Conservation (phyloP, 2,888 invertebrate species). For the Bruchidius siliquastri region DNA sequence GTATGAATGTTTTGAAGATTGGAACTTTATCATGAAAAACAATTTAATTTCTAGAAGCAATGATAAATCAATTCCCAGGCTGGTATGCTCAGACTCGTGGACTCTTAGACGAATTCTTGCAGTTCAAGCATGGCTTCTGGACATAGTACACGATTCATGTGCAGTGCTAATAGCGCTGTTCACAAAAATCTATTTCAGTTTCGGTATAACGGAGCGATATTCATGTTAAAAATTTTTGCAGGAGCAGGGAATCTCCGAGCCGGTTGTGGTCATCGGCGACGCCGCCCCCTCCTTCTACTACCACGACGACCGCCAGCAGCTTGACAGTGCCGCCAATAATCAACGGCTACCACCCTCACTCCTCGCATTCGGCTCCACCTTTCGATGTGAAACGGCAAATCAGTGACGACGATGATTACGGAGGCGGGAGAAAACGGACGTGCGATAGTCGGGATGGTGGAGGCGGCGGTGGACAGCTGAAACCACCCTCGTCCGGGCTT, state of each 20-base stretch:
- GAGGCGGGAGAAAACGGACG: conserved; percentile 32
- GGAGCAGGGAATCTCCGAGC: conserved; percentile 39
- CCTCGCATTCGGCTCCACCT: conserved; percentile 5
- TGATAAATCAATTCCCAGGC: too few relatives aligned
- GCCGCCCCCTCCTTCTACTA: background rate
- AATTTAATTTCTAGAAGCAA: too few relatives aligned
- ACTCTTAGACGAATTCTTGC: too few relatives aligned
- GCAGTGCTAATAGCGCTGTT: too few relatives aligned
- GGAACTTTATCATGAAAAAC: too few relatives aligned
- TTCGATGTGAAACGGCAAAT: conserved; percentile 36
- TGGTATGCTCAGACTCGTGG: too few relatives aligned
- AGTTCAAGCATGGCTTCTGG: too few relatives aligned
- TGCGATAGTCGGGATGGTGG: conserved; percentile 39
- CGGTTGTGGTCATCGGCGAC: background rate
- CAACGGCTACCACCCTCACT: background rate
- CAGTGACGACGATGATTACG: conserved; percentile 36
- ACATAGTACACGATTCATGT: too few relatives aligned
- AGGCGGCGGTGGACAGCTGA: background rate
- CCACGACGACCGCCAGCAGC: background rate
- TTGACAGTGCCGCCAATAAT: background rate
- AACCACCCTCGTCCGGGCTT: background rate
- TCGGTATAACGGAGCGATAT: too few relatives aligned
- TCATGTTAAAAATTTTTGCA: background rate
- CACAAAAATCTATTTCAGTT: too few relatives aligned
- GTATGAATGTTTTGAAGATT: too few relatives aligned